These are phyloP conservation scores for Anguilla pacifica DNA, from an alignment of 2,797 vertebrate genomes.

Conservation along the genomic window DNA sequence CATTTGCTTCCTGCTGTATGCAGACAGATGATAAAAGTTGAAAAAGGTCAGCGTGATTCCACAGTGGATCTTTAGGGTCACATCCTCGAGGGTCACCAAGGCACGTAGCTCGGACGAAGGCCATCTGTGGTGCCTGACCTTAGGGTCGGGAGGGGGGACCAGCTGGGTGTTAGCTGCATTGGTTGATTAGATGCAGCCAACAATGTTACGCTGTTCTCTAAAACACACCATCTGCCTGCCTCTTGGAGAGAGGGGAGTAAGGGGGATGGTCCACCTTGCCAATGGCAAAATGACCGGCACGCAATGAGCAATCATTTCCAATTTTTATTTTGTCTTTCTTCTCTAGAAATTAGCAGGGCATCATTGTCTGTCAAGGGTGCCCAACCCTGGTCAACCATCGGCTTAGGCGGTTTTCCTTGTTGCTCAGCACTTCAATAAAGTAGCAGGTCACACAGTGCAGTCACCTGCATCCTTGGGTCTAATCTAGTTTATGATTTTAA, in stretches of 20 bases:
- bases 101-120: constrained; percentile 45
- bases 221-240: constrained; percentile 78
- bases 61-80: not conserved
- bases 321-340: not conserved
- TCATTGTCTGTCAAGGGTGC: not conserved
- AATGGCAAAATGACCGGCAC: constrained; percentile 38
- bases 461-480: not conserved
- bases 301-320: not conserved
- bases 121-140: constrained; percentile 62
- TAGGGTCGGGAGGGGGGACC: constrained; percentile 57
- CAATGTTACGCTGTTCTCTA: constrained; percentile 58
- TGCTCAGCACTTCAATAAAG: not conserved
- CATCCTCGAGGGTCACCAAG: not conserved
- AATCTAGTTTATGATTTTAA: not conserved
- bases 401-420: not conserved
- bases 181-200: constrained; percentile 59
- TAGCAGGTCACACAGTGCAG: not conserved
- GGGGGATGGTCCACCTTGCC: constrained; percentile 45
- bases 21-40: not conserved
- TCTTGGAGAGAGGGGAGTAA: constrained; percentile 58
- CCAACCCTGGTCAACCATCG: not conserved
- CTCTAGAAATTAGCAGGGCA: not conserved
- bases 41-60: not conserved
- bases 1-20: not conserved
- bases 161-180: constrained; percentile 72